Conservation (phyloP, 2,113 vertebrate species). For the Diglossa brunneiventris region DNA sequence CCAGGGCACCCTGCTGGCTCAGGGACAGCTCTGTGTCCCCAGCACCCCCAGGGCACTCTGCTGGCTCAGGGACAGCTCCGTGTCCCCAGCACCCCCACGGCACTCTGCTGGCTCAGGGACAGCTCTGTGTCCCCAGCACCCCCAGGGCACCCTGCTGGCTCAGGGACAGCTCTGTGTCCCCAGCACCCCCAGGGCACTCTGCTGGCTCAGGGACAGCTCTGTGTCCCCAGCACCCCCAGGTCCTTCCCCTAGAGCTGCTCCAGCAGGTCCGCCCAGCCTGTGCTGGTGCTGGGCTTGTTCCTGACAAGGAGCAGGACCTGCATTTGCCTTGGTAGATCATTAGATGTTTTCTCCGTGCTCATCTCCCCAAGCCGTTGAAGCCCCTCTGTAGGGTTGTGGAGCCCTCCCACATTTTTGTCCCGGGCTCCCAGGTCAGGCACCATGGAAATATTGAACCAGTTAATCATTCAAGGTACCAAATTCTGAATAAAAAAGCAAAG, state of each 20-base stretch:
- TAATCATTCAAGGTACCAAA: not conserved
- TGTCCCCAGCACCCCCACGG: no score
- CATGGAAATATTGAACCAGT: not conserved
- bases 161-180: no score
- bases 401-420: not conserved
- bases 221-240: no score
- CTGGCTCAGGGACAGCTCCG: no score
- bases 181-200: no score
- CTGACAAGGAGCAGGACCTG: not conserved
- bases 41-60: not conserved
- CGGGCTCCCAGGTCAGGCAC: accelerated
- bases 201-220: no score
- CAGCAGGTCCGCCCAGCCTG: no score
- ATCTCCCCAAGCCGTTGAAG: accelerated
- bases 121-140: no score
- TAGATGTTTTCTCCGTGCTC: not conserved
- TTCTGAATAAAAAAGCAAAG: not conserved
- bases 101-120: no score
- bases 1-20: not conserved
- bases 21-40: not conserved
- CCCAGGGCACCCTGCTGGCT: no score
- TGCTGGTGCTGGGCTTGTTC: not conserved
- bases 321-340: not conserved
- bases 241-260: no score
- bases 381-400: not conserved